Percentiles rank a stretch among this genome's conserved stretches.
Evolutionary conservation across 1,140 invertebrate genomes (phyloP).

Genomic region (Lepidostoma basale): DNA sequence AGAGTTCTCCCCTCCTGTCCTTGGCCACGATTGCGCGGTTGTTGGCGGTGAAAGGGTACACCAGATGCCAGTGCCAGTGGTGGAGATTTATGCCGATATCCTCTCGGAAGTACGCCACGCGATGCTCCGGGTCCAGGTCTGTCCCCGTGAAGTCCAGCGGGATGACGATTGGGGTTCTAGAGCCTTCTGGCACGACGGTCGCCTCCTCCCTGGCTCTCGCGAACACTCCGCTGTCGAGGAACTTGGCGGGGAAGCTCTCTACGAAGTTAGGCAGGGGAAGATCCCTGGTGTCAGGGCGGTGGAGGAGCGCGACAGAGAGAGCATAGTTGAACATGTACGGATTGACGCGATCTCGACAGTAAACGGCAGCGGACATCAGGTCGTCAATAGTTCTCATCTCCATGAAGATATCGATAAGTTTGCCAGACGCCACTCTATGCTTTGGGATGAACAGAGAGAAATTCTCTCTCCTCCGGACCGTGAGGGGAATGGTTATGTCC

Average conservation of each 20-base stretch:
- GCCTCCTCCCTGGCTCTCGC: conserved; percentile 69
- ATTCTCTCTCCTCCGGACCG: conserved; percentile 68
- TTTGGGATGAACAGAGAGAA: conserved; percentile 78
- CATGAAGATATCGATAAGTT: conserved; percentile 76
- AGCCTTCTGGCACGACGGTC: conserved; percentile 66
- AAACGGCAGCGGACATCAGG: conserved; percentile 71
- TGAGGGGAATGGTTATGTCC: conserved; percentile 68
- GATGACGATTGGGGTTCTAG: conserved; percentile 70
- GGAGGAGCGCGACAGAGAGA: conserved; percentile 74
- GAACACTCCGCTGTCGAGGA: conserved; percentile 74
- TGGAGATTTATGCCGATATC: conserved; percentile 76
- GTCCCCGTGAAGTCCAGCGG: conserved; percentile 75
- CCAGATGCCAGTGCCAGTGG: conserved; percentile 87
- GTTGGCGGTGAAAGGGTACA: conserved; percentile 73
- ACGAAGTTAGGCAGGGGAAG: conserved; percentile 71
- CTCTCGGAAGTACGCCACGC: conserved; percentile 76
- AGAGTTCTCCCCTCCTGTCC: conserved; percentile 75
- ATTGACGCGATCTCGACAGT: conserved; percentile 75
- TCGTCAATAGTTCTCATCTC: conserved; percentile 74
- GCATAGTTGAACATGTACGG: conserved; percentile 80
- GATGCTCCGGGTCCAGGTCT: conserved; percentile 74
- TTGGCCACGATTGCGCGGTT: conserved; percentile 66
- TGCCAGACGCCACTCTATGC: conserved; percentile 70
- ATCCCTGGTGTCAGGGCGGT: conserved; percentile 74
- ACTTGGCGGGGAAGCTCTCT: conserved; percentile 79